Conservation (phyloP, 2,797 vertebrate species). For the Sebastes matsubarae region DNA sequence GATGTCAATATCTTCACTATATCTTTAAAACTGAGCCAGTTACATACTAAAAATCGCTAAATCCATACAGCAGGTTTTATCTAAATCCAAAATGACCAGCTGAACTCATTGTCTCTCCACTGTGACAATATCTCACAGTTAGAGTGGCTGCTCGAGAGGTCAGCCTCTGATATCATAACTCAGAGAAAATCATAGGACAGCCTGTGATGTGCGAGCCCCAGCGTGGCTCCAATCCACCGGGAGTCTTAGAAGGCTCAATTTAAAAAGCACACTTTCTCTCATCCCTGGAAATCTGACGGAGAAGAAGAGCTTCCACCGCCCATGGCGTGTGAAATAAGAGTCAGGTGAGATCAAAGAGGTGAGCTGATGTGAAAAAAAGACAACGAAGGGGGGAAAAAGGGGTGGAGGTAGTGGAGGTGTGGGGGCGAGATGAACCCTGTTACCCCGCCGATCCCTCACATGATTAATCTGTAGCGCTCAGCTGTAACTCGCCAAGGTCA, state of each 20-base stretch:
- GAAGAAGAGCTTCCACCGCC: conserved; percentile 12
- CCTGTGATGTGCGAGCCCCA: conserved; percentile 26
- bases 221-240: conserved; percentile 16
- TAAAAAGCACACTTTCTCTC: conserved; percentile 57
- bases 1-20: too few species aligned
- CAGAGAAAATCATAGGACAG: conserved; percentile 36
- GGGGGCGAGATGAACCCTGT: not conserved
- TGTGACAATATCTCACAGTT: conserved; percentile 23
- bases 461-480: conserved; percentile 45
- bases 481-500: conserved; percentile 18
- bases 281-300: conserved; percentile 37
- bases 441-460: not conserved
- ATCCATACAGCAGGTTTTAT: not conserved
- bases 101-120: not conserved
- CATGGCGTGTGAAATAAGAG: conserved; percentile 69
- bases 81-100: conserved; percentile 20
- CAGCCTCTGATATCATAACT: conserved; percentile 47
- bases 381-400: not conserved
- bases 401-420: not conserved
- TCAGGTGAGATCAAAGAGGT: conserved; percentile 62
- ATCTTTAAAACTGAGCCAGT: too few species aligned
- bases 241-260: conserved; percentile 49
- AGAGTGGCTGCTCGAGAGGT: conserved; percentile 35
- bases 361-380: conserved; percentile 44
- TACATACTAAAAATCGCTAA: too few species aligned